A percentile compares a stretch with the other conserved stretches of the same genome.
These are phyloP conservation scores for Eutolmus rufibarbis DNA, from an alignment of 2,888 invertebrate species.

Conservation along the genomic window DNA sequence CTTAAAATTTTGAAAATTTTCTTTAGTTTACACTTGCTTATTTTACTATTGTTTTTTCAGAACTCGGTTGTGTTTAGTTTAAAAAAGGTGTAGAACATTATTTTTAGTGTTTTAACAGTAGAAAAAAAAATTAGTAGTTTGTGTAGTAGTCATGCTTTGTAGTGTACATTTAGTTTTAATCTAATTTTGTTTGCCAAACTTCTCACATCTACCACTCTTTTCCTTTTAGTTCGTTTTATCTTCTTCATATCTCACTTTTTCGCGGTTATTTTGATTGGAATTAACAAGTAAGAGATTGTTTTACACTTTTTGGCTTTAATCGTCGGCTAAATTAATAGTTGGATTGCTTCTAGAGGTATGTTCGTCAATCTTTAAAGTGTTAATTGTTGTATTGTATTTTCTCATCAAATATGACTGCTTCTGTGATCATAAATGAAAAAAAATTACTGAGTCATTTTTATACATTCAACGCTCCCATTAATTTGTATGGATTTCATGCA, in stretches of 20 bases:
- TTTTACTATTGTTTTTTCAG: not conserved
- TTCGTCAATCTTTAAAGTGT: not conserved
- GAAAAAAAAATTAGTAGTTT: not conserved
- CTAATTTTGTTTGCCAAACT: not conserved
- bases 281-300: not conserved
- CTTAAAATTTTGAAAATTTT: not conserved
- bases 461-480: not conserved
- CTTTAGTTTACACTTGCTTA: not conserved
- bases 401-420: not conserved
- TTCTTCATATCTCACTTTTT: not conserved
- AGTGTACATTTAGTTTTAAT: not conserved
- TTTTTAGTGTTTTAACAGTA: not conserved
- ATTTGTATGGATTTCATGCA: not conserved
- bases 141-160: not conserved
- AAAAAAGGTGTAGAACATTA: not conserved
- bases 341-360: not conserved
- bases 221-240: not conserved
- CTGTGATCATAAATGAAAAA: not conserved
- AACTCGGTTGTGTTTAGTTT: not conserved
- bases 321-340: not conserved
- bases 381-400: not conserved
- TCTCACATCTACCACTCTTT: not conserved
- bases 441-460: not conserved
- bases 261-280: not conserved
- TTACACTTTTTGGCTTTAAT: not conserved